Conservation (phyloP, 1,140 invertebrate genomes). For the Fopius arisanus region DNA sequence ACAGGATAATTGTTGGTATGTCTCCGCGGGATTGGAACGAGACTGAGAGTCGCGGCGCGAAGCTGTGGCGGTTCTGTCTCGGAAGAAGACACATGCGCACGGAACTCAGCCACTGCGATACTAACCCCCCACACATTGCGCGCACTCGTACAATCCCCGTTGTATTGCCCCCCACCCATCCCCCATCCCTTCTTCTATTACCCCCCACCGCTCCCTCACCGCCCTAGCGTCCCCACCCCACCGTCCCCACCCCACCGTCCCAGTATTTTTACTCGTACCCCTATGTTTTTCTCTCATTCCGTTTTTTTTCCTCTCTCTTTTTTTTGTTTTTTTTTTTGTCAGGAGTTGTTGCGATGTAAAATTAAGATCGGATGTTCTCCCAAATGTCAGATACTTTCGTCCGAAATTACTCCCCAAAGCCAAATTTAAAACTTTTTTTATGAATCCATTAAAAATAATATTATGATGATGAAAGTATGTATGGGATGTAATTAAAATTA, state of each 20-base stretch:
- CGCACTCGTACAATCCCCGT: constrained; percentile 17
- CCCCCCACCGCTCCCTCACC: background rate
- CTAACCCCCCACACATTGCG: background rate
- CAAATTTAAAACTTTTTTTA: too few relatives aligned
- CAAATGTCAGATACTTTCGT: too few relatives aligned
- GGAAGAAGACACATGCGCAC: constrained; percentile 40
- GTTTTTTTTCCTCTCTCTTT: too few relatives aligned
- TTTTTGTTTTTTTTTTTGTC: too few relatives aligned
- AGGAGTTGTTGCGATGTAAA: too few relatives aligned
- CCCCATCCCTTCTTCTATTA: background rate
- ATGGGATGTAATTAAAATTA: too few relatives aligned
- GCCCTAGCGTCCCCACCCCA: background rate
- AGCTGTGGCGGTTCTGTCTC: constrained; percentile 33
- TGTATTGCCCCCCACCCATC: background rate
- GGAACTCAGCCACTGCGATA: background rate
- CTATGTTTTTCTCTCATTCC: too few relatives aligned
- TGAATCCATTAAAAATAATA: too few relatives aligned
- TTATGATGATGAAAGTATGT: too few relatives aligned
- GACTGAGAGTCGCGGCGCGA: constrained; percentile 58
- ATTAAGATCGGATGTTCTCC: too few relatives aligned
- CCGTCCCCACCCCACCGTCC: background rate
- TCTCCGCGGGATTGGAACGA: constrained; percentile 56
- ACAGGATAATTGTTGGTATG: constrained; percentile 56
- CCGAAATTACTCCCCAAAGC: too few relatives aligned
- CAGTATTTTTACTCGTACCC: background rate